These are phyloP conservation scores for Reinhardtius hippoglossoides DNA, from an alignment of 2,113 vertebrate species.

Conservation along the genomic window DNA sequence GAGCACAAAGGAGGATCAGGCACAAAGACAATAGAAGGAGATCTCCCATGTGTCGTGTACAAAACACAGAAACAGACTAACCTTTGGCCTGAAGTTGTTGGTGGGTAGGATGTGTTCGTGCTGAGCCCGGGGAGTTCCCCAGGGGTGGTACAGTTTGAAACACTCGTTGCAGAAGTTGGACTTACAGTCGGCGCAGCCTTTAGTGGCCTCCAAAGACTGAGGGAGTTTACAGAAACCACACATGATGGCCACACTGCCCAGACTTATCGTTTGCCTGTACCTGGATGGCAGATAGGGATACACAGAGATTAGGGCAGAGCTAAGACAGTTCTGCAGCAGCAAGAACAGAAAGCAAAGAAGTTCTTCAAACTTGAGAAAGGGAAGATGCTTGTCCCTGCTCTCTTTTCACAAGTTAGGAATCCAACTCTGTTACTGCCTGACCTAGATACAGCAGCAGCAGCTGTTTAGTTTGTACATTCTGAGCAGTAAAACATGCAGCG, in stretches of 20 bases:
- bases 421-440: conserved; percentile 44
- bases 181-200: conserved; percentile 95
- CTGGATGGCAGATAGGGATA: conserved; percentile 54
- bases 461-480: conserved; percentile 52
- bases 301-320: conserved; percentile 11
- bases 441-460: conserved; percentile 67
- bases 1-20: not conserved
- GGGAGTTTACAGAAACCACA: conserved; percentile 95
- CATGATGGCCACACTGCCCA: conserved; percentile 88
- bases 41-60: not conserved
- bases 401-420: conserved; percentile 39
- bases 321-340: not conserved
- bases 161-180: conserved; percentile 98
- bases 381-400: conserved; percentile 39
- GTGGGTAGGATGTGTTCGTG: conserved; percentile 95
- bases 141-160: conserved; percentile 98
- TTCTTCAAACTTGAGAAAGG: not conserved
- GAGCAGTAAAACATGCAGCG: conserved; percentile 59
- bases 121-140: conserved; percentile 96
- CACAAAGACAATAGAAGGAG: not conserved
- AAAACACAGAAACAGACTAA: conserved; percentile 54
- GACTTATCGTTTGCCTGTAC: conserved; percentile 82
- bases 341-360: not conserved
- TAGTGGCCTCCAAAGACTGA: conserved; percentile 92
- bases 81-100: conserved; percentile 95